Evolutionary conservation across 1,140 invertebrate species (phyloP).

Genomic region (Apis mellifera): DNA sequence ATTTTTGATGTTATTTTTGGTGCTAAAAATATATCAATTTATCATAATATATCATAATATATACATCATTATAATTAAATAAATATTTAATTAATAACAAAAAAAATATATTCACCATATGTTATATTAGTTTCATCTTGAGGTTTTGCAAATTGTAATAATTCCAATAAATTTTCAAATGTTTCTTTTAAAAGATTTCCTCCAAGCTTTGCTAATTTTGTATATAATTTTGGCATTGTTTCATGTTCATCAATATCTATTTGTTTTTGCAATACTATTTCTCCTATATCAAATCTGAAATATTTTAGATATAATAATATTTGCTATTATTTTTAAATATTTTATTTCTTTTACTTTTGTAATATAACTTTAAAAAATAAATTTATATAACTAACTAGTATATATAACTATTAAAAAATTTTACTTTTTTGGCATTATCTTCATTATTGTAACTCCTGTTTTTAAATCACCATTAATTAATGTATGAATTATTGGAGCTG

Average conservation of each 20-base stretch:
- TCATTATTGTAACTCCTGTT: conserved; percentile 95
- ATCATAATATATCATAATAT: background rate
- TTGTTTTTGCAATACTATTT: conserved; percentile 87
- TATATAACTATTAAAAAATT: too few species aligned
- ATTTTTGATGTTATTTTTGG: conserved; percentile 85
- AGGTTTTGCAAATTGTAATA: conserved; percentile 82
- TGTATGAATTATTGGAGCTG: conserved; percentile 92
- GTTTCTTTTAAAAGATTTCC: conserved; percentile 86
- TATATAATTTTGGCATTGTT: conserved; percentile 86
- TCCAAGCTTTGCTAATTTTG: conserved; percentile 86
- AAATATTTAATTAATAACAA: background rate
- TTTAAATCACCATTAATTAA: conserved; percentile 90
- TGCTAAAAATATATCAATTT: conserved; percentile 79
- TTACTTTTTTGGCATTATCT: conserved; percentile 90
- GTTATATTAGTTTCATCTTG: conserved; percentile 85
- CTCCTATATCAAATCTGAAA: conserved; percentile 91
- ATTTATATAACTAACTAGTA: background rate
- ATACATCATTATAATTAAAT: background rate
- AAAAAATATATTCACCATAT: conserved; percentile 83
- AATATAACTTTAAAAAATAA: background rate
- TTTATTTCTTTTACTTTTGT: background rate
- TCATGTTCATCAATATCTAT: conserved; percentile 84
- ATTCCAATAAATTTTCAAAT: conserved; percentile 83
- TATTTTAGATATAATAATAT: conserved; percentile 16
- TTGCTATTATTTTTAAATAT: background rate